Conservation (phyloP, 2,797 vertebrate species). For the Falco concolor region DNA sequence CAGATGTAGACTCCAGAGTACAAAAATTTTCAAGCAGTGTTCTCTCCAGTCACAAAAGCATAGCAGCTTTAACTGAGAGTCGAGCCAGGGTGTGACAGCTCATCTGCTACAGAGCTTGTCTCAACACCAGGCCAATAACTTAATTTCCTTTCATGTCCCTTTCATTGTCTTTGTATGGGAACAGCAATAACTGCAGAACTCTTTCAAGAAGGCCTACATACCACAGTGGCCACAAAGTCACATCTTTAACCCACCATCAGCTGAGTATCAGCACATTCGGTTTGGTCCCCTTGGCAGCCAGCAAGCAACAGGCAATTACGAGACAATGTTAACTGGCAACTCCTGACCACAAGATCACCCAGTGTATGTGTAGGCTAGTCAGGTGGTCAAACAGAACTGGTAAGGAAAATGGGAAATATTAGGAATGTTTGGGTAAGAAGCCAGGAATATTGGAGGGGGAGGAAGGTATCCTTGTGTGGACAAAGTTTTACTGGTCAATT, state of each 20-base stretch:
- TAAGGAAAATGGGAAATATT: not conserved
- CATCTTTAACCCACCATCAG: not conserved
- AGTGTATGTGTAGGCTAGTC: accelerated
- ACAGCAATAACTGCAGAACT: not conserved
- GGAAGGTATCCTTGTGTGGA: not conserved
- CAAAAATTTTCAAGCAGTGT: not conserved
- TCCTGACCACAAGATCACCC: not conserved
- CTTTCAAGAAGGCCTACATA: not conserved
- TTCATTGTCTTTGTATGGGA: not conserved
- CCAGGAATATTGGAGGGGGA: not conserved
- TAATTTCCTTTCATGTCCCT: not conserved
- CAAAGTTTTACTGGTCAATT: not conserved
- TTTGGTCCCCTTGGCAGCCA: not conserved
- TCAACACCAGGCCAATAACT: not conserved
- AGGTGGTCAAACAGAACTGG: not conserved
- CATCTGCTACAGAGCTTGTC: not conserved
- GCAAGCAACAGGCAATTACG: not conserved
- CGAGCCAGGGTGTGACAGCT: not conserved
- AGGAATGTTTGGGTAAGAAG: not conserved
- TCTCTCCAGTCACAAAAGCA: not conserved
- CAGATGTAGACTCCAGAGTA: not conserved
- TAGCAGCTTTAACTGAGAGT: not conserved
- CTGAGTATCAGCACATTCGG: not conserved
- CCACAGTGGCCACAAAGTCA: not conserved
- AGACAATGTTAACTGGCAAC: not conserved